These are phyloP conservation scores for Trichosurus vulpecula DNA, from an alignment of 2,797 vertebrate species.

Conservation along the genomic window DNA sequence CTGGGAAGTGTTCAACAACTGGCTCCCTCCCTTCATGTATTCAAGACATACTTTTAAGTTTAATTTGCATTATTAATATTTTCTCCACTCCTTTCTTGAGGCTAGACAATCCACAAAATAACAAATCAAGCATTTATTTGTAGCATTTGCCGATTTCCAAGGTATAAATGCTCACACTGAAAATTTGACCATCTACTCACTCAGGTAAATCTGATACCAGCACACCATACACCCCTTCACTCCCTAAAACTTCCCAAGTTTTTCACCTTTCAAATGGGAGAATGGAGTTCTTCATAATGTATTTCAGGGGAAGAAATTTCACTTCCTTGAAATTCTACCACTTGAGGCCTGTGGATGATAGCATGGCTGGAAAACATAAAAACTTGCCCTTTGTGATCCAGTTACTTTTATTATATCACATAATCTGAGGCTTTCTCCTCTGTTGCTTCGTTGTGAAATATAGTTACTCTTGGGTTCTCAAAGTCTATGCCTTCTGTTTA, in stretches of 20 bases:
- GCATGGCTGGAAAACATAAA: neutral
- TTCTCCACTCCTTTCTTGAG: neutral
- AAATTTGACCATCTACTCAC: neutral
- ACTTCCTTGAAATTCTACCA: neutral
- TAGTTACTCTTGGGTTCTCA: neutral
- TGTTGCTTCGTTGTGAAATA: neutral
- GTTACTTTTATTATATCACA: neutral
- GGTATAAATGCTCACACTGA: neutral
- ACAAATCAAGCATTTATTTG: neutral
- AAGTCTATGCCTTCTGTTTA: neutral
- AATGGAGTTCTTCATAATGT: neutral
- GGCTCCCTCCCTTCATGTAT: neutral
- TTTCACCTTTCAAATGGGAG: neutral
- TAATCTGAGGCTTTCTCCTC: neutral
- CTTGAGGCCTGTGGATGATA: neutral
- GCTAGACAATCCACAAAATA: neutral
- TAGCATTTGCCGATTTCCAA: neutral
- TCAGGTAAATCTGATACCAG: neutral
- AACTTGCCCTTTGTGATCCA: neutral
- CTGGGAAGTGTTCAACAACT: neutral
- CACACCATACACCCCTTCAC: neutral
- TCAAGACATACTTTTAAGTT: neutral
- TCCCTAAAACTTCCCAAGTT: neutral
- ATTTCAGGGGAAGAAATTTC: neutral
- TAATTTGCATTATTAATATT: neutral